Evolutionary conservation across 1,140 invertebrate genomes (phyloP), one percentile per base, ranked within the genome.

Genomic region (Brachionus calyciflorus): DNA sequence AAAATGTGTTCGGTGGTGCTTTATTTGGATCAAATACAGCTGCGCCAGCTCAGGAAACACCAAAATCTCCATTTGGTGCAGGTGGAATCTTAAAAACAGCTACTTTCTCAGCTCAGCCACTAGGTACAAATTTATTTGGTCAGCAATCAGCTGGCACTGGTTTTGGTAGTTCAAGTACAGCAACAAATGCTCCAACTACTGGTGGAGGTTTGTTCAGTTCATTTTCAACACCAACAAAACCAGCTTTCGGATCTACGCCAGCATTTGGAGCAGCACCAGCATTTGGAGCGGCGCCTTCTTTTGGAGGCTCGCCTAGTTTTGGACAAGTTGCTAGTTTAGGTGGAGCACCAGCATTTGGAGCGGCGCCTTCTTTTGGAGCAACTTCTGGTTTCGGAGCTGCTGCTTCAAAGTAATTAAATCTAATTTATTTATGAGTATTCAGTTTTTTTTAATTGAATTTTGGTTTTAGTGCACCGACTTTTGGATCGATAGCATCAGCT

Each of bases 1-100:
- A 65, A 44, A 65, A 65, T 44, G 24, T 65, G 0, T 65, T 65
- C 44, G 60, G 60, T 14, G 60, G 40, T 44, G 9, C 41, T 3
- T 9, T 26, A n/a, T 65, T 65, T 44, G 10, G 24, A 12, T 9
- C 60, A 19, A 14, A 6, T 40, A 21, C 37, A 9, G 14, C 3
- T 51, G 19, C 51, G 10, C 3, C 19, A 7, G 44, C 9, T 9
- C 40, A 65, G 28, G 37, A 60, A 19, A 60, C 60, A 12, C 12
- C 17, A 3, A 65, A 65, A 26, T 12, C 57, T 1, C 14, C 40
- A 46, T 65, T 65, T 44, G 60, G 60, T 0, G 57, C 14, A 24
- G 44, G 5, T 7, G 21, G 21, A 26, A 10, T 65, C 3, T 24
- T 65, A 12, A 65, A 65, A 65, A 65, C 19, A 24, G 60, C 60